Conservation (phyloP, 2,888 invertebrate genomes). For the Zaprionus lineosus region DNA sequence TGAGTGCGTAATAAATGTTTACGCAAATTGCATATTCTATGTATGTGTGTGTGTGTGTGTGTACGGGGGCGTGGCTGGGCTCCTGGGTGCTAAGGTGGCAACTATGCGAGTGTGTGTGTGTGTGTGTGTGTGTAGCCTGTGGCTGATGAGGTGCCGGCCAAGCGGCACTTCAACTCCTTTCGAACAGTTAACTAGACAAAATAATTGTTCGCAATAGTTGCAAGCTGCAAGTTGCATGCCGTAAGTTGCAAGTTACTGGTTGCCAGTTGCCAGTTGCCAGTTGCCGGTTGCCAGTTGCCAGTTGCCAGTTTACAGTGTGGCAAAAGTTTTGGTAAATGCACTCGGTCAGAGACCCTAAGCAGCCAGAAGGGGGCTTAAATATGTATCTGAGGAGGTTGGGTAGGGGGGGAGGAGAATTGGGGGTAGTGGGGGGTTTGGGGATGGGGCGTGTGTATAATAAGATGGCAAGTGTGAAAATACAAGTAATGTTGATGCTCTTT, state of each 20-base stretch:
- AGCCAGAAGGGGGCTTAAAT: not conserved
- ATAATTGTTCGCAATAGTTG: slow-evolving; percentile 67
- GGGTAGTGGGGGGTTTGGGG: no score
- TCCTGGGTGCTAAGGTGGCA: no score
- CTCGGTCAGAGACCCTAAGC: slow-evolving; percentile 31
- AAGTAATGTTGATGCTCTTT: slow-evolving; percentile 27
- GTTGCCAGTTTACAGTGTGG: slow-evolving; percentile 30
- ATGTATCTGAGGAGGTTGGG: no score
- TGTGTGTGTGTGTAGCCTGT: not conserved
- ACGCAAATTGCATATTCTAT: slow-evolving; percentile 60
- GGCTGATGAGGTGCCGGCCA: slow-evolving; percentile 35
- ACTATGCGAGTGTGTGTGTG: not conserved
- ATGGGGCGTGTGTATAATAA: not conserved
- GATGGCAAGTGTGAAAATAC: slow-evolving; percentile 33
- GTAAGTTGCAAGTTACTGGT: slow-evolving; percentile 11
- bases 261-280: slow-evolving; percentile 15
- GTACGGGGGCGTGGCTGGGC: slow-evolving; percentile 5
- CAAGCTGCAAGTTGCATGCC: slow-evolving; percentile 23
- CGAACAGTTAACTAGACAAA: slow-evolving; percentile 65
- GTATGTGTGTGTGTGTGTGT: not conserved
- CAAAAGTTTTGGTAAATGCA: slow-evolving; percentile 31
- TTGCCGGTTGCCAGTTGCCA: slow-evolving; percentile 8
- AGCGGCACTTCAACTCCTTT: slow-evolving; percentile 58
- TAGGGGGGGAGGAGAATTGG: no score
- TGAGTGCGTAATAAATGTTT: slow-evolving; percentile 71